phyloP scores from a whole-genome alignment of 1,140 invertebrate species.

The Drosophila bifasciata region DNA sequence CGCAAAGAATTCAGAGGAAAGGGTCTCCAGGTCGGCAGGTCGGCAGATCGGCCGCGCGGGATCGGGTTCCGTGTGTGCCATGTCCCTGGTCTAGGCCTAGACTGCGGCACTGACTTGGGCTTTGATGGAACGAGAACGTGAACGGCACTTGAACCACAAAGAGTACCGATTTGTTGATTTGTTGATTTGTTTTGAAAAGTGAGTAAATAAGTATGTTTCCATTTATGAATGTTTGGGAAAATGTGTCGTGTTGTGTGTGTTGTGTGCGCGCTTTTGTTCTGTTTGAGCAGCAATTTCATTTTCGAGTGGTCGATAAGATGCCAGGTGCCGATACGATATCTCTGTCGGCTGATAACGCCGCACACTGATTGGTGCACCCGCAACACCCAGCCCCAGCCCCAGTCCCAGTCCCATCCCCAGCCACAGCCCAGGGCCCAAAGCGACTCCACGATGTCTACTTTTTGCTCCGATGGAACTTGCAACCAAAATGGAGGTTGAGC shows the following conservation, averaged over 20 bases:
- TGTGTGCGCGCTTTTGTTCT: slow-evolving; percentile 60
- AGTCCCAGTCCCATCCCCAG: neutral
- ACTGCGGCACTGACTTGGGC: slow-evolving; percentile 12
- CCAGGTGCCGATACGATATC: slow-evolving; percentile 74
- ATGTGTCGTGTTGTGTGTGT: slow-evolving; percentile 28
- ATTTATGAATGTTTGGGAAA: slow-evolving; percentile 82
- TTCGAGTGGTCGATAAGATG: slow-evolving; percentile 81
- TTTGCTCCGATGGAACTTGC: neutral
- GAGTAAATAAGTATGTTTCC: slow-evolving; percentile 83
- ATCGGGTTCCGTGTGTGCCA: neutral
- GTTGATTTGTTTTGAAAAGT: slow-evolving; percentile 83
- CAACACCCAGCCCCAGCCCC: neutral
- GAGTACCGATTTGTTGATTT: slow-evolving; percentile 83
- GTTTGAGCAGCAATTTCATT: slow-evolving; percentile 82
- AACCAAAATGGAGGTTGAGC: slow-evolving; percentile 50
- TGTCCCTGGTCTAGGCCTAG: slow-evolving; percentile 12
- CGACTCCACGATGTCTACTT: slow-evolving; percentile 49
- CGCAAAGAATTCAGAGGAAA: slow-evolving; percentile 56
- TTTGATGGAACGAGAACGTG: slow-evolving; percentile 3
- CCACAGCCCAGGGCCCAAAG: neutral
- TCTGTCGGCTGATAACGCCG: slow-evolving; percentile 53
- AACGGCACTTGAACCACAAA: slow-evolving; percentile 78
- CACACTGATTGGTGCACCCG: slow-evolving; percentile 51
- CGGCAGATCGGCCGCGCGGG: slow-evolving; percentile 5
- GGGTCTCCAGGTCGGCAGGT: slow-evolving; percentile 21